Evolutionary conservation across 1,140 invertebrate genomes (phyloP), one percentile per base, ranked within the genome.

Genomic region (Hestina assimilis): DNA sequence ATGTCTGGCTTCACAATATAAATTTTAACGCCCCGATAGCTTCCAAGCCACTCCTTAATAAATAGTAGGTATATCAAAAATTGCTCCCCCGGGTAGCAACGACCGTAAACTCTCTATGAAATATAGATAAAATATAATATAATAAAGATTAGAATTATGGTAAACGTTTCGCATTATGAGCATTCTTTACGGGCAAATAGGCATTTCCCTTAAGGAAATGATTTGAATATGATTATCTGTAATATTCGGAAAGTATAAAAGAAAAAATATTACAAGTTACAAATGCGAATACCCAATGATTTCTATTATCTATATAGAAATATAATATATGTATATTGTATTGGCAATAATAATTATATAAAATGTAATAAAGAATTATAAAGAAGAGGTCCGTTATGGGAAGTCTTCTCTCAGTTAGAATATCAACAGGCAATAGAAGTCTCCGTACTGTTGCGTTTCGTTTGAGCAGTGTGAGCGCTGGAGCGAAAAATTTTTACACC

Each of bases 31-130:
- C 63, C 35, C 59, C 59, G 71, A 75, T 80, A 75, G 72, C 72
- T 73, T 71, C 47, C 72, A 75, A 69, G 50, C 68, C 66, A 43
- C 57, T 59, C 42, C 54, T 50, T 70, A 69, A 66, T 79, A 79
- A 79, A 79, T 76, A 79, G 54, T 52, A 63, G 66, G 68, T 69
- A 61, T 72, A 59, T 53, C 63, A 72, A 75, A 77, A 75, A 77
- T 79, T 72, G 77, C 69, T 61, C 76, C 61, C 64, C 5, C 24
- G 64, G 65, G 76, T 66, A 58, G 46, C 28, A 41, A 54, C 57
- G 43, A 59, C 67, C 66, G 53, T 73, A 75, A 74, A 76, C 66
- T 73, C 58, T 59, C 46, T 67, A 67, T 65, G 62, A 28, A 29
- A 21, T 59, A 71, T 76, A 66, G 67, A 72, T 74, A 66, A 51